Evolutionary conservation across 2,797 vertebrate genomes (phyloP).

Genomic region (Premnoplex brunnescens): DNA sequence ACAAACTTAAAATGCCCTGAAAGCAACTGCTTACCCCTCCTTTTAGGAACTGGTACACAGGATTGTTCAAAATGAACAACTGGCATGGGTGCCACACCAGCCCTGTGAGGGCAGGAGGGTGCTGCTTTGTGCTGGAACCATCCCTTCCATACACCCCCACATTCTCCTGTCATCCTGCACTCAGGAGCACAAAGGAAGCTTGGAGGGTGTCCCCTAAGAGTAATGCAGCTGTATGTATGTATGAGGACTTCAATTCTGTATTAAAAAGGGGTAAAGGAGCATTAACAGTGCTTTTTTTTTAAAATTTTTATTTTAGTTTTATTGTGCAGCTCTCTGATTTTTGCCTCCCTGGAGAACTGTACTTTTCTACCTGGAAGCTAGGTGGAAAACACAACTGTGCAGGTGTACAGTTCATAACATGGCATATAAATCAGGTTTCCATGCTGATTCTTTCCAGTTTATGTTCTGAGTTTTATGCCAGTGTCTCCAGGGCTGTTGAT

Average conservation of each 20-base stretch:
- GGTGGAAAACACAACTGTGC: not conserved
- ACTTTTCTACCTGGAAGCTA: not conserved
- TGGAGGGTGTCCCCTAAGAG: not conserved
- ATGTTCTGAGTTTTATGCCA: not conserved
- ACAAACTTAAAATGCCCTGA: not conserved
- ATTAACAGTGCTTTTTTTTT: not conserved
- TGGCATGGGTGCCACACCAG: not conserved
- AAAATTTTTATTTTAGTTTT: not conserved
- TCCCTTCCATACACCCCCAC: not conserved
- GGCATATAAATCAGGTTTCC: not conserved
- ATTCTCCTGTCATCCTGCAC: not conserved
- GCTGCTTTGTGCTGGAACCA: not conserved
- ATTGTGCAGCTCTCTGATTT: not conserved
- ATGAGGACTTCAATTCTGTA: not conserved
- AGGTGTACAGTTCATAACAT: not conserved
- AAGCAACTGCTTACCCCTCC: not conserved
- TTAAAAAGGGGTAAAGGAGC: not conserved
- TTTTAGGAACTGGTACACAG: not conserved
- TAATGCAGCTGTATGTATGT: not conserved
- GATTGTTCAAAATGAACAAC: not conserved
- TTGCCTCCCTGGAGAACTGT: not conserved
- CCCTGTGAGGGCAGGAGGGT: not conserved
- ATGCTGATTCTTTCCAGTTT: not conserved
- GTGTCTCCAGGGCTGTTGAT: not conserved
- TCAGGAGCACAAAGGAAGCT: not conserved